Percentiles rank a stretch among this genome's conserved stretches.
phyloP scores from a whole-genome alignment of 2,797 vertebrate species.

The Clarias fuscus region DNA sequence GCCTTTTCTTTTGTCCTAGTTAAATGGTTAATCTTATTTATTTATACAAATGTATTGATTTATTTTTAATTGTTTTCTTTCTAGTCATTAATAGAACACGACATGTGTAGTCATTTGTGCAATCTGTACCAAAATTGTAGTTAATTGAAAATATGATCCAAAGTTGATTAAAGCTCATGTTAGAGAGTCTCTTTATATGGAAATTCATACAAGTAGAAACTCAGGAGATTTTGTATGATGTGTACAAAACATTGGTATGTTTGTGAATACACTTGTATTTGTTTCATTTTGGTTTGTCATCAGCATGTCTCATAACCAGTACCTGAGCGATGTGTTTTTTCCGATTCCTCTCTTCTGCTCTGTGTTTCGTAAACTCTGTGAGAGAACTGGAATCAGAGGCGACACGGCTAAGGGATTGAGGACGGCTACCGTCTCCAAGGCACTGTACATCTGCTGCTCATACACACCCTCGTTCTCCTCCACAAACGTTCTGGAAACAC shows the following conservation, averaged over 20 bases:
- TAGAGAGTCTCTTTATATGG: background rate
- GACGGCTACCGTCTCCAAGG: conserved; percentile 82
- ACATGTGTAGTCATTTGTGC: background rate
- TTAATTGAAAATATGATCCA: background rate
- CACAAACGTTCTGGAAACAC: conserved; percentile 81
- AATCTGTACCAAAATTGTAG: background rate
- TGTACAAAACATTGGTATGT: background rate
- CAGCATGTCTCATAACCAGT: background rate
- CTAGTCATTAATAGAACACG: no score
- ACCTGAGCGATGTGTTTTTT: conserved; percentile 84
- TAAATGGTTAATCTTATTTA: background rate
- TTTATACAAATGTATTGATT: background rate
- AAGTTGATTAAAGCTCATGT: background rate
- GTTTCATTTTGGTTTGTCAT: background rate
- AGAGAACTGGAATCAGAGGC: conserved; percentile 82
- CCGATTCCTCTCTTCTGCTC: conserved; percentile 92
- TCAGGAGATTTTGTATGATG: background rate
- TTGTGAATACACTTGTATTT: background rate
- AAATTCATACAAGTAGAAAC: background rate
- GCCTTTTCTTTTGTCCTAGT: background rate
- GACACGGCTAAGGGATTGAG: conserved; percentile 78
- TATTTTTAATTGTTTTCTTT: background rate
- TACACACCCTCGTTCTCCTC: conserved; percentile 84
- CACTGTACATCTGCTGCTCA: conserved; percentile 82
- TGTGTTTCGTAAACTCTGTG: conserved; percentile 80